Evolutionary conservation across 2,113 vertebrate genomes (phyloP).

Genomic region (Brienomyrus brachyistius): DNA sequence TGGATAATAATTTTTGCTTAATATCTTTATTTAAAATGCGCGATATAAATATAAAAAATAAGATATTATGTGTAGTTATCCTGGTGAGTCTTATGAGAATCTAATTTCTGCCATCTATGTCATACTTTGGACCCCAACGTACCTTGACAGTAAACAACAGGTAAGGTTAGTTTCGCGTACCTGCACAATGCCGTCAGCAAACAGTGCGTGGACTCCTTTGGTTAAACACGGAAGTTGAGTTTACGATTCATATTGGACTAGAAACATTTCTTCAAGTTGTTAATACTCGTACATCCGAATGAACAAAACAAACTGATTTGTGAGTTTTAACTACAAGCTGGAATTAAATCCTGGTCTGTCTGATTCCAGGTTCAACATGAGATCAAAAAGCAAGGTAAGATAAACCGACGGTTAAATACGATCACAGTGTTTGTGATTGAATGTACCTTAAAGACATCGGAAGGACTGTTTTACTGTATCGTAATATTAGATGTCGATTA

Average conservation of each 20-base stretch:
- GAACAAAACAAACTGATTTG: background rate
- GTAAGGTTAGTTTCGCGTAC: background rate
- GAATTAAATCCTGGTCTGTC: background rate
- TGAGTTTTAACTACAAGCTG: background rate
- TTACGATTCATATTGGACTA: background rate
- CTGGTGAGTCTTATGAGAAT: background rate
- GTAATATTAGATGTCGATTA: background rate
- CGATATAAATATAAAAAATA: background rate
- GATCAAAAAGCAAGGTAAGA: background rate
- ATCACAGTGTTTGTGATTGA: background rate
- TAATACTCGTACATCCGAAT: background rate
- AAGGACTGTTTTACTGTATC: background rate
- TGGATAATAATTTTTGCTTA: background rate
- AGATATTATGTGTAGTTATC: background rate
- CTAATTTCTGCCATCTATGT: background rate
- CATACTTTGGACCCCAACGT: background rate
- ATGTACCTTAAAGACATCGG: background rate
- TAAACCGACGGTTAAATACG: background rate
- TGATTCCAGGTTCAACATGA: background rate
- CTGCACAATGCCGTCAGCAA: background rate
- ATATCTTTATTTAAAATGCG: background rate
- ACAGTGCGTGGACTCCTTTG: background rate
- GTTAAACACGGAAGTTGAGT: slow-evolving; percentile 39
- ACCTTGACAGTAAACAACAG: slow-evolving; percentile 1
- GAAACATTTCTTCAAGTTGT: background rate